phyloP scores from a whole-genome alignment of 2,888 invertebrate genomes.

The Neocrepidodera transversa region DNA sequence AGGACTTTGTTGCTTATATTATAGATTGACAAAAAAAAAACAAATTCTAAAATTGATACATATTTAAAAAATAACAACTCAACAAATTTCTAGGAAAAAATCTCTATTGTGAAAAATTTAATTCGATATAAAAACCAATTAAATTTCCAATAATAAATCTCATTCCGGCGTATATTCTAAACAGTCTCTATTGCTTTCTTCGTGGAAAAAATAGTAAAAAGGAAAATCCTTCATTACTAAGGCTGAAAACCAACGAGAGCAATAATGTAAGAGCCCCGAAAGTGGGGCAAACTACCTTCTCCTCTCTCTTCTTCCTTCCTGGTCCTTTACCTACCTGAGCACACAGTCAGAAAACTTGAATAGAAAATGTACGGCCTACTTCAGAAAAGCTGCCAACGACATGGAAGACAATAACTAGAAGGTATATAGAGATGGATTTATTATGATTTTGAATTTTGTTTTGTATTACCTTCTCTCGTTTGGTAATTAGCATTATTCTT shows the following conservation, averaged over 20 bases:
- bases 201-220: conserved; percentile 1
- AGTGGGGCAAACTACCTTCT: conserved; percentile 2
- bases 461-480: too few relatives aligned
- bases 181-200: not conserved
- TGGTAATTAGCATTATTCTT: too few relatives aligned
- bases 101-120: too few relatives aligned
- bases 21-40: too few relatives aligned
- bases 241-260: conserved; percentile 15
- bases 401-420: conserved; percentile 6
- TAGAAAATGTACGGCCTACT: conserved; percentile 14
- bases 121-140: too few relatives aligned
- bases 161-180: not conserved
- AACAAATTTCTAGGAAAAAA: too few relatives aligned
- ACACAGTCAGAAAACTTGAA: conserved; percentile 13
- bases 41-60: too few relatives aligned
- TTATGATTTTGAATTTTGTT: too few relatives aligned
- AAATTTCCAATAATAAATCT: too few relatives aligned
- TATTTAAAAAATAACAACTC: too few relatives aligned
- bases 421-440: not conserved
- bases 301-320: not conserved
- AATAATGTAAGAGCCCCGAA: conserved; percentile 15
- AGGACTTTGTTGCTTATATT: too few relatives aligned
- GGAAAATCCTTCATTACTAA: conserved; percentile 16
- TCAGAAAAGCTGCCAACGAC: conserved; percentile 10
- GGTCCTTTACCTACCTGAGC: conserved; percentile 10